These are phyloP conservation scores for Platypus cylindrus DNA, from an alignment of 2,888 invertebrate genomes.

Conservation along the genomic window DNA sequence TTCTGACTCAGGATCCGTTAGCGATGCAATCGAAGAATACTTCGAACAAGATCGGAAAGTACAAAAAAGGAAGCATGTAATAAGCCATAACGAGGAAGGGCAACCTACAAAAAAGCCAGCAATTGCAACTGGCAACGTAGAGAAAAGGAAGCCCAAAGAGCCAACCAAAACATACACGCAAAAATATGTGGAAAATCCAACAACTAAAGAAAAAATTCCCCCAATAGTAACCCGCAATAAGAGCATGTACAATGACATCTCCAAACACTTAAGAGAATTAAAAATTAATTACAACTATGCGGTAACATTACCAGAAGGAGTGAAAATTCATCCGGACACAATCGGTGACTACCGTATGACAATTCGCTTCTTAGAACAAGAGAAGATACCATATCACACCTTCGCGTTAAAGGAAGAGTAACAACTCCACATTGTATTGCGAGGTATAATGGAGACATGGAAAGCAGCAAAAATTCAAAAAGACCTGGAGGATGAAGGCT, in stretches of 20 bases:
- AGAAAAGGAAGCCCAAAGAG: no score
- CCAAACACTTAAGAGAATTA: neutral
- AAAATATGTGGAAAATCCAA: conserved; percentile 1
- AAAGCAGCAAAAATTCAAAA: conserved; percentile 1
- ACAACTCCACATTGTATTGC: conserved; percentile 1
- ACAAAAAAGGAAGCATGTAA: no score
- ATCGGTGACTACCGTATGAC: neutral
- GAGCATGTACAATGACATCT: neutral
- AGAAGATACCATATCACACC: neutral
- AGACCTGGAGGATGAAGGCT: conserved; percentile 1
- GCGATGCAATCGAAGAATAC: no score
- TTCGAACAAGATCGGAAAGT: no score
- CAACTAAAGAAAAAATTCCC: neutral
- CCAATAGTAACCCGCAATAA: neutral
- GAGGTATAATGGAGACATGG: conserved; percentile 3
- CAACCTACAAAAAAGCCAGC: no score
- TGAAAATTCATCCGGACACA: conserved; percentile 1
- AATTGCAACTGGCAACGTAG: no score
- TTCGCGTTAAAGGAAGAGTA: conserved; percentile 3
- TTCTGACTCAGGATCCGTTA: no score
- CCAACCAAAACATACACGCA: no score
- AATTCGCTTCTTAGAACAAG: neutral
- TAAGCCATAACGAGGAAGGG: no score
- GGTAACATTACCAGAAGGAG: conserved; percentile 1
- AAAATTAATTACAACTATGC: neutral